These are phyloP conservation scores for Neotragus pygmaeus DNA, from an alignment of 2,113 vertebrate species.

Conservation along the genomic window DNA sequence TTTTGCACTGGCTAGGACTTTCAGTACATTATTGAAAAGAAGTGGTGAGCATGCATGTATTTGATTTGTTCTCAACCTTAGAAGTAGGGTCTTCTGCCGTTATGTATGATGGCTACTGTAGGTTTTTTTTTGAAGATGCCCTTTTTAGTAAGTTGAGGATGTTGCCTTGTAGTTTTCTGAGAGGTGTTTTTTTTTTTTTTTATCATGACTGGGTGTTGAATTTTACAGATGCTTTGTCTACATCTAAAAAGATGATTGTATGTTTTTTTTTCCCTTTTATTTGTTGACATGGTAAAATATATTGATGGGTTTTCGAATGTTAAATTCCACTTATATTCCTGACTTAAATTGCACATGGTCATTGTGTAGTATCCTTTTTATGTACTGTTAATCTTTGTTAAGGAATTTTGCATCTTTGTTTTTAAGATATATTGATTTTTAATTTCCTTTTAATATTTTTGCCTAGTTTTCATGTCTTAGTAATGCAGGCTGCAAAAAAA, in stretches of 20 bases:
- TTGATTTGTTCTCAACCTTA: neutral
- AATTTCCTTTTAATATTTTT: slow-evolving; percentile 8
- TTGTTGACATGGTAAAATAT: neutral
- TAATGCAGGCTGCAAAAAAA: neutral
- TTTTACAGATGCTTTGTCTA: neutral
- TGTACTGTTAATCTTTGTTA: neutral
- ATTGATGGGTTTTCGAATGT: slow-evolving; percentile 19
- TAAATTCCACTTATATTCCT: neutral
- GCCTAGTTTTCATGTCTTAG: neutral
- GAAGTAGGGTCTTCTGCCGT: neutral
- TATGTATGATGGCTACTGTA: neutral
- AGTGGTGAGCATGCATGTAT: neutral
- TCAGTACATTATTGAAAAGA: neutral
- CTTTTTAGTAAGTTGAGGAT: neutral
- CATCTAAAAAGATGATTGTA: neutral
- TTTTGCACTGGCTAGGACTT: neutral
- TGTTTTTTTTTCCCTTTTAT: neutral
- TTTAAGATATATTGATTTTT: neutral
- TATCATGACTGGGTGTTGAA: neutral
- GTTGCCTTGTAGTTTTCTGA: neutral
- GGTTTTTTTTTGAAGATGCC: neutral
- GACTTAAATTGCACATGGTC: neutral
- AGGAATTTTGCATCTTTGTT: neutral
- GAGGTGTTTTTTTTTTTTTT: neutral
- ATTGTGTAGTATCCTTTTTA: neutral